Evolutionary conservation across 92 coral and sea anemone genomes (phyloP).

Genomic region (Epizoanthus illoricatus): DNA sequence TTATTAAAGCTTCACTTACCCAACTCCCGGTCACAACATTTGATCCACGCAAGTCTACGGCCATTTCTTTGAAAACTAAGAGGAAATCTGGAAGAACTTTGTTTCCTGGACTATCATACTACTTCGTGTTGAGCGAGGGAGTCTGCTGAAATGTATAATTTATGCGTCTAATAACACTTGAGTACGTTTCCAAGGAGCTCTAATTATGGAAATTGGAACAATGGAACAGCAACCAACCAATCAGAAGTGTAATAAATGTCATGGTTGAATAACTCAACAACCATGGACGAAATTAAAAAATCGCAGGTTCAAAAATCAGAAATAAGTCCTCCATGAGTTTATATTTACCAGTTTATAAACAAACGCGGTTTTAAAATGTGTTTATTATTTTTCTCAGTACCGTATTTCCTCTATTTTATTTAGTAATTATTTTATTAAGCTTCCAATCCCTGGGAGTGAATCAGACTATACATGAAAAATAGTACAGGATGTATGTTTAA

Average conservation of each 20-base stretch:
- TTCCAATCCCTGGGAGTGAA: too few species aligned
- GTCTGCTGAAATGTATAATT: neutral
- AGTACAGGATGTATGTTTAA: too few species aligned
- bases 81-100: neutral
- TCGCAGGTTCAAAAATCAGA: too few species aligned
- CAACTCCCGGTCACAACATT: conserved; percentile 62
- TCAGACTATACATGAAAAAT: too few species aligned
- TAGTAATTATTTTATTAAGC: too few species aligned
- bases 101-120: neutral
- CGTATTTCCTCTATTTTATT: too few species aligned
- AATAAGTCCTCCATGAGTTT: too few species aligned
- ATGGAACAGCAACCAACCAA: conserved; percentile 11
- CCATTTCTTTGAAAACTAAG: conserved; percentile 1
- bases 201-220: neutral
- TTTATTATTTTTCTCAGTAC: too few species aligned
- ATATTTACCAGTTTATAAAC: too few species aligned
- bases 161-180: conserved; percentile 19
- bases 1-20: conserved; percentile 41
- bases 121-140: neutral
- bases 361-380: too few species aligned
- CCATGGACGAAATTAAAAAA: too few species aligned
- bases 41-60: conserved; percentile 38
- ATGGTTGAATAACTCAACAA: too few species aligned
- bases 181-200: conserved; percentile 33
- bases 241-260: neutral